A percentile compares a stretch with the other conserved stretches of the same genome.
Conservation (phyloP, 1,140 invertebrate species). For the Magallana angulata region DNA sequence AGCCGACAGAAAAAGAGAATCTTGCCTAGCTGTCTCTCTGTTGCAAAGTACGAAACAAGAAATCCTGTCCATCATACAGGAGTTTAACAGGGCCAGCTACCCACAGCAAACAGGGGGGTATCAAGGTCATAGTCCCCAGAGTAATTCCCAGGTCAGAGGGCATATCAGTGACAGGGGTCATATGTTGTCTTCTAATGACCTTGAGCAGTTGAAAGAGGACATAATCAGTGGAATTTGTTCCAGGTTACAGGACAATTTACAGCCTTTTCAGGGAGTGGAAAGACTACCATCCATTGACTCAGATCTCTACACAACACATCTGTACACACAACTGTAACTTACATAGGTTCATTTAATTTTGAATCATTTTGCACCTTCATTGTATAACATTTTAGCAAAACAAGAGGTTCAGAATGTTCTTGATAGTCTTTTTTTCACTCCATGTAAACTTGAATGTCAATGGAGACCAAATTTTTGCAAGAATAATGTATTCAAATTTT, state of each 20-base stretch:
- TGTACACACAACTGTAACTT: slow-evolving; percentile 59
- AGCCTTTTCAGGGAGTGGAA: slow-evolving; percentile 38
- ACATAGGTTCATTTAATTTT: not conserved
- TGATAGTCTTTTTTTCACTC: not conserved
- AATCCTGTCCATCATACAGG: slow-evolving; percentile 75
- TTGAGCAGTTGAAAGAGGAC: slow-evolving; percentile 73
- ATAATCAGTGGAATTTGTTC: slow-evolving; percentile 73
- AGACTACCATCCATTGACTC: slow-evolving; percentile 58
- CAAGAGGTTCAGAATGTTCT: too few relatives aligned
- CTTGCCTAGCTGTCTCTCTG: slow-evolving; percentile 78
- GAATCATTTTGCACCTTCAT: not conserved
- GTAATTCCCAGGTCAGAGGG: not conserved
- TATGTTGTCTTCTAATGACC: not conserved
- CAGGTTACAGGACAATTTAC: slow-evolving; percentile 49
- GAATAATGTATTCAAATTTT: not conserved
- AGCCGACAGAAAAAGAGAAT: slow-evolving; percentile 81
- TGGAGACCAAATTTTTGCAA: not conserved
- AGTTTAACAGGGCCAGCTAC: slow-evolving; percentile 39
- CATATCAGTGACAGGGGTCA: not conserved
- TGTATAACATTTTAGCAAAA: not conserved
- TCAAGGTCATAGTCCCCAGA: slow-evolving; percentile 29
- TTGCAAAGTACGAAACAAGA: slow-evolving; percentile 81
- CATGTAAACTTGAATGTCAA: not conserved
- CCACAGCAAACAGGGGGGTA: slow-evolving; percentile 16
- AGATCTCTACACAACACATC: slow-evolving; percentile 79